Base-by-base conservation (phyloP, 2,113 vertebrate species). In the Eubucco bourcierii region DNA sequence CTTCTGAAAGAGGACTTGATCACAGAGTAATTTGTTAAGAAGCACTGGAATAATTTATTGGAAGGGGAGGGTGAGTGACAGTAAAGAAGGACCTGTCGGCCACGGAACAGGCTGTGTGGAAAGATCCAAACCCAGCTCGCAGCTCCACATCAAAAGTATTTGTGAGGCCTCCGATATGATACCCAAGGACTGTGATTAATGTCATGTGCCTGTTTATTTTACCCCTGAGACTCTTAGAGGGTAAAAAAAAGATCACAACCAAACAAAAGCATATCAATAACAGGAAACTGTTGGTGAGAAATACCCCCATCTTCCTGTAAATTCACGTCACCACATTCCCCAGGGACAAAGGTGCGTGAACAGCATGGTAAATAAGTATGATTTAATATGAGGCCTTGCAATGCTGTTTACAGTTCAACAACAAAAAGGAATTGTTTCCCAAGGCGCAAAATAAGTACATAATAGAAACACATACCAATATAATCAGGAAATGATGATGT, bases 221-320 rank as follows among this genome's bases (percentile, higher is more conserved):
- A 99, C 99, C 98, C 98, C 97, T 98, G 99, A 99, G 99, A 99
- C 98, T 89, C 98, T 84, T 95, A 98, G 98, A 98, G 97, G 97
- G 96, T 96, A 94, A 90, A 98, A 97, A 97, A 98, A 98, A 98
- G 96, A 98, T 98, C 97, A 97, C 97, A 97, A 98, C 98, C 97
- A 98, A 99, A 99, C 99, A 99, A 99, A 99, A 99, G 98, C 97
- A 97, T 98, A 97, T 98, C 98, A 99, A 99, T 98, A 99, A 99
- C 99, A 99, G 99, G 99, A 99, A 99, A 98, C 98, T 97, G 97
- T 98, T 99, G 98, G 99, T 99, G 99, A 99, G 99, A 99, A 99
- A 99, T 99, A 98, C 98, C 98, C 98, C 91, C 98, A 98, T 98
- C 98, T 99, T 98, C 98, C 98, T 99, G 98, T 98, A 98, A 96